Conservation (phyloP, 2,888 invertebrate genomes). For the Protodeltote pygarga region DNA sequence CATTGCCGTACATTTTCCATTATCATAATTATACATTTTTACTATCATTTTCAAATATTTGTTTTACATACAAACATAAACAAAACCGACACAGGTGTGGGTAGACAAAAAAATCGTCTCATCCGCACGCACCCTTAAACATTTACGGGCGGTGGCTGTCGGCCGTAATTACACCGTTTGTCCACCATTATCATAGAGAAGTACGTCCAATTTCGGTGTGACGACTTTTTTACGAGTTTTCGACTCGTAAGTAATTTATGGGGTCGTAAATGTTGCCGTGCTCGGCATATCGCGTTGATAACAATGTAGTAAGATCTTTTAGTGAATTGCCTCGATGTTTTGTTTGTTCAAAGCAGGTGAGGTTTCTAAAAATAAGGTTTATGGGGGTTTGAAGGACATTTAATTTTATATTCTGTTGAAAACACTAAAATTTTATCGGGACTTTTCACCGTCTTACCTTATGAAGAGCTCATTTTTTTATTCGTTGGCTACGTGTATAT, state of each 20-base stretch:
- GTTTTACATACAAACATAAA: slow-evolving; percentile 38
- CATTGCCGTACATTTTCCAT: not conserved
- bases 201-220: slow-evolving; percentile 81
- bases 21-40: too few species aligned
- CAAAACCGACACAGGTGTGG: slow-evolving; percentile 42
- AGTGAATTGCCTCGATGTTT: slow-evolving; percentile 36
- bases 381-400: too few species aligned
- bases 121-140: slow-evolving; percentile 36
- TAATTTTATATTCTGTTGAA: too few species aligned
- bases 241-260: slow-evolving; percentile 80
- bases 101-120: slow-evolving; percentile 24
- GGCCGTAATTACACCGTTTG: slow-evolving; percentile 72
- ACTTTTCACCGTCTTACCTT: too few species aligned
- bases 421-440: too few species aligned
- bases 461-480: too few species aligned
- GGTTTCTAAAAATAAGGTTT: not conserved
- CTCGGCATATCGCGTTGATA: slow-evolving; percentile 54
- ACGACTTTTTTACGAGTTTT: slow-evolving; percentile 84
- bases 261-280: slow-evolving; percentile 67
- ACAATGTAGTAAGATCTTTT: slow-evolving; percentile 57
- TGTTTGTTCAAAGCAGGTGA: slow-evolving; percentile 16
- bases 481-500: too few species aligned
- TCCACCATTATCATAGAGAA: slow-evolving; percentile 78
- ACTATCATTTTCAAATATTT: not conserved
- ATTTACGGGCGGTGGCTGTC: slow-evolving; percentile 44